Evolutionary conservation across 1,140 invertebrate species (phyloP), one percentile per base, ranked within the genome.

Genomic region (Adelges cooleyi): DNA sequence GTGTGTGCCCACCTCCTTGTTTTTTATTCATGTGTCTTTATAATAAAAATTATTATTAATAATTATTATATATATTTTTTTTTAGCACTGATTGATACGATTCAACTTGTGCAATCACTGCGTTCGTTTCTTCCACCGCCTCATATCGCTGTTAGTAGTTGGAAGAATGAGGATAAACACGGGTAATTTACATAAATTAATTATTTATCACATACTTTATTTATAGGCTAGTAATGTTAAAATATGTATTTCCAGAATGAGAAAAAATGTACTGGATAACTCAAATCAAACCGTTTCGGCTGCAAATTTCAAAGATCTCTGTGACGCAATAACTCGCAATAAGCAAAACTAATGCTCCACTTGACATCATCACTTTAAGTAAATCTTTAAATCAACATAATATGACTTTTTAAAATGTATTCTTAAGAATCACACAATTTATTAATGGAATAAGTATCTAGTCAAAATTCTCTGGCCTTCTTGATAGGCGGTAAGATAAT

Each of bases 101-200:
- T 90, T 73, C 87, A 90, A 72, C 76, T 90, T 70, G 86, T 90
- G 66, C 88, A 90, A 71, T 88, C 86, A 11, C 75, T 90, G 62
- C 78, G 88, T 48, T 89, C 86, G 74, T 89, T 87, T 71, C 75
- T 90, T 69, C 88, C 88, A 62, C 86, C 87, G 15, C 87, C 88
- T 2, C 87, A 89, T 74, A 90, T 90, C 71, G 86, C 87, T 70
- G 86, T 90, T 17, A 87, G 85, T 68, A 89, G 86, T 65, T 90
- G 88, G 88, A 90, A 90, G 74, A 89, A 87, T 73, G 87, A 90
- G 72, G 85, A 87, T 71, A 87, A 88, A 75, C 81, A 86, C 74
- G 72, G 73, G 72, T 73, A 66, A 51, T 52, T 33, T 33, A 6
- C 29, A 33, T 33, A 33, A 33, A 33, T 33, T 33, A 11, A 33